Evolutionary conservation across 2,797 vertebrate genomes (phyloP).

Genomic region (Premnoplex brunnescens): DNA sequence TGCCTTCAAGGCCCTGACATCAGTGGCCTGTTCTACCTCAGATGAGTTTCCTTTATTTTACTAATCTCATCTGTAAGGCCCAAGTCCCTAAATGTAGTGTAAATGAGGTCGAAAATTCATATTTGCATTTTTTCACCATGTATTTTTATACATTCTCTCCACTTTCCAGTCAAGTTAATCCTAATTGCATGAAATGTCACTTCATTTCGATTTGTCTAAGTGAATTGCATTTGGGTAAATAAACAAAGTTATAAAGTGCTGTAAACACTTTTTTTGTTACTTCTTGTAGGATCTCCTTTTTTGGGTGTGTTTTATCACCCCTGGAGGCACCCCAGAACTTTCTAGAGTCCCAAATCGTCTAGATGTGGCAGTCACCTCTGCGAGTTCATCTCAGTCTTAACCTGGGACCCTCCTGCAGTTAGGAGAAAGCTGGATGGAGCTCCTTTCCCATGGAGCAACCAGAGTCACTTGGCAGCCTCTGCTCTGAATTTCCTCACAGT

Average conservation of each 20-base stretch:
- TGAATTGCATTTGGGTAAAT: neutral
- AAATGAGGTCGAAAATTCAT: neutral
- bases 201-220: neutral
- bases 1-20: neutral
- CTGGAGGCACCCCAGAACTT: neutral
- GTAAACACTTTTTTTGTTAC: neutral
- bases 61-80: fast-evolving
- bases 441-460: neutral
- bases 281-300: neutral
- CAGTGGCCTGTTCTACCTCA: neutral
- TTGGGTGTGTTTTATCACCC: neutral
- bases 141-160: neutral
- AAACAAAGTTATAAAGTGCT: neutral
- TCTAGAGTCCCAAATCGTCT: neutral
- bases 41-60: neutral
- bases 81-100: neutral
- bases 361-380: neutral
- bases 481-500: neutral
- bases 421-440: neutral
- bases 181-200: neutral
- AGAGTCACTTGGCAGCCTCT: neutral
- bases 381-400: neutral
- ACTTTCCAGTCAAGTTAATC: neutral
- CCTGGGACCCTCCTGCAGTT: neutral
- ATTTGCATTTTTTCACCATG: neutral